phyloP scores from a whole-genome alignment of 1,140 invertebrate species.

The Listronotus bonariensis region DNA sequence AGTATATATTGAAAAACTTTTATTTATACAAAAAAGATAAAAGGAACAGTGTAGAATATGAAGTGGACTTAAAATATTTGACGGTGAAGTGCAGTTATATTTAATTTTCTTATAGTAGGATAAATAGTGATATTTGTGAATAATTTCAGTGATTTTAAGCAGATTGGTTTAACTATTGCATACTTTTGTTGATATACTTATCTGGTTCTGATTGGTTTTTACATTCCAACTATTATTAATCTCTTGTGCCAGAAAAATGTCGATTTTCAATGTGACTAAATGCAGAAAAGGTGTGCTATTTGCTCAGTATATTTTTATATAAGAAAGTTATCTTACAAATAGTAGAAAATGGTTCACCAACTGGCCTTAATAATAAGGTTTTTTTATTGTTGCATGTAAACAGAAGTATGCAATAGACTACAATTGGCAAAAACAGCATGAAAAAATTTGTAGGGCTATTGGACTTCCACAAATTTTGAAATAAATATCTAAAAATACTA shows the following conservation, averaged over 20 bases:
- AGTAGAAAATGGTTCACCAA: conserved; percentile 52
- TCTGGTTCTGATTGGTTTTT: conserved; percentile 6
- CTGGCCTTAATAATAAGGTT: conserved; percentile 26
- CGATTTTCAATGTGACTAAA: neutral
- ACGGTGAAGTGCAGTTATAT: conserved; percentile 49
- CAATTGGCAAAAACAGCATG: conserved; percentile 8
- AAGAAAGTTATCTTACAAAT: conserved; percentile 40
- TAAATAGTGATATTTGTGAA: conserved; percentile 53
- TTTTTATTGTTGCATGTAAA: neutral
- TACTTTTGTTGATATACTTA: conserved; percentile 34
- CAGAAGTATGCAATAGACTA: too few species aligned
- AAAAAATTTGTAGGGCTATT: conserved; percentile 56
- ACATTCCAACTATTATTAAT: conserved; percentile 20
- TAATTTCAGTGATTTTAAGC: conserved; percentile 48
- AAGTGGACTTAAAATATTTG: conserved; percentile 47
- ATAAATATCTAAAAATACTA: conserved; percentile 54
- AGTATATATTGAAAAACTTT: conserved; percentile 37
- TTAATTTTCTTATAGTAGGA: conserved; percentile 50
- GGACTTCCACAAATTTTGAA: conserved; percentile 58
- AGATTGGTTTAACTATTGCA: conserved; percentile 35
- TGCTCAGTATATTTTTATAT: conserved; percentile 54
- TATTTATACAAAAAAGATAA: conserved; percentile 41
- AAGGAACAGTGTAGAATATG: conserved; percentile 39
- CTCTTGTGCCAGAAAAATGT: neutral
- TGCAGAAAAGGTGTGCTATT: conserved; percentile 48